A percentile compares a stretch with the other conserved stretches of the same genome.
These are phyloP conservation scores for Gastracanthus pulcherrimus DNA, from an alignment of 2,888 invertebrate species.

Conservation along the genomic window DNA sequence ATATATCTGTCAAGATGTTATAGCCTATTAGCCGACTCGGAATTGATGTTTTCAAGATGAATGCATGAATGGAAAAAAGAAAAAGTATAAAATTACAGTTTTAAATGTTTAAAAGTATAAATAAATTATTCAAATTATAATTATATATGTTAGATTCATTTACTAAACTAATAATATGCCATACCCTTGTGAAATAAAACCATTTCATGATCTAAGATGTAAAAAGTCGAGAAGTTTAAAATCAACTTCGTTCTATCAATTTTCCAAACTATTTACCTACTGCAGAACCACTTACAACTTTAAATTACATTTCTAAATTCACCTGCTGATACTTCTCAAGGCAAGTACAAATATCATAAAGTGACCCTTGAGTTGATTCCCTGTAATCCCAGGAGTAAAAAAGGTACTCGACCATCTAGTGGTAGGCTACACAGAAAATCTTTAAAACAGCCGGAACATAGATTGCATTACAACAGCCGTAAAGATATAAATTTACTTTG, in stretches of 20 bases:
- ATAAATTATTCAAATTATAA: not conserved
- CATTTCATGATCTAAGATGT: not conserved
- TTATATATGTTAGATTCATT: no score
- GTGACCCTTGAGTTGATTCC: not conserved
- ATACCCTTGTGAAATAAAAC: not conserved
- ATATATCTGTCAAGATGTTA: no score
- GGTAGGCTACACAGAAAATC: no score
- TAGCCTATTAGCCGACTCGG: no score
- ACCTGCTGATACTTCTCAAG: slow-evolving; percentile 11
- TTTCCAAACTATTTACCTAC: slow-evolving; percentile 22
- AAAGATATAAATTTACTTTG: no score
- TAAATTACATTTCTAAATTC: slow-evolving; percentile 52
- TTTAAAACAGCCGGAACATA: no score
- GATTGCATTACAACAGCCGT: no score
- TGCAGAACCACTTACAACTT: slow-evolving; percentile 36
- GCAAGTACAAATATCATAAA: not conserved
- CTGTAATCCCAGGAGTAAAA: not conserved
- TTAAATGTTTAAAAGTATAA: no score
- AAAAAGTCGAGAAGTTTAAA: not conserved
- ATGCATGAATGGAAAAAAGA: no score
- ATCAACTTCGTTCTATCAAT: slow-evolving; percentile 10
- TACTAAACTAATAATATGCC: not conserved
- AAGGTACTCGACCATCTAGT: not conserved
- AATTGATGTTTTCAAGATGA: no score
- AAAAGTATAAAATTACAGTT: no score